These are phyloP conservation scores for Crematogaster levior DNA, from an alignment of 2,888 invertebrate genomes.

Conservation along the genomic window DNA sequence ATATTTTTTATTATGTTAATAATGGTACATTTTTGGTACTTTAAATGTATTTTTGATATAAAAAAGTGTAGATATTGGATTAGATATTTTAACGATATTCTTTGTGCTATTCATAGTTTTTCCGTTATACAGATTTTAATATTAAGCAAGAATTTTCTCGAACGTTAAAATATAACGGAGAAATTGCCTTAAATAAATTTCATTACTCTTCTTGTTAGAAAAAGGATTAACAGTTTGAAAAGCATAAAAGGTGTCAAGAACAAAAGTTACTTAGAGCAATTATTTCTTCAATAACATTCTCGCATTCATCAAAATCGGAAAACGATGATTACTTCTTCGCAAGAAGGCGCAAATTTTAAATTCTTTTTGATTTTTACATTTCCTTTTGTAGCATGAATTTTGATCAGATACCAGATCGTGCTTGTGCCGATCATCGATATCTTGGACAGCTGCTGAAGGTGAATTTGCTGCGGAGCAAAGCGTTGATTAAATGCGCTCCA, in stretches of 20 bases:
- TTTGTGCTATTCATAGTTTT: background rate
- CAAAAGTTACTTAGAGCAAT: background rate
- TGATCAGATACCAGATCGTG: background rate
- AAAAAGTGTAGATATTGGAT: background rate
- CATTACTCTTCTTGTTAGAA: background rate
- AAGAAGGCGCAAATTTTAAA: background rate
- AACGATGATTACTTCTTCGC: constrained; percentile 5
- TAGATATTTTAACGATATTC: background rate
- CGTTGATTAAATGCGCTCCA: constrained; percentile 50
- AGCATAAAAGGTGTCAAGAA: background rate
- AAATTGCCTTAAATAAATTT: background rate
- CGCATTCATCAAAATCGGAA: background rate
- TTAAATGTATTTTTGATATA: background rate
- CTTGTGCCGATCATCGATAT: constrained; percentile 45
- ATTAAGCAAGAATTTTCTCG: background rate
- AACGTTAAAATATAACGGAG: background rate
- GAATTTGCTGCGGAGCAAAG: constrained; percentile 14
- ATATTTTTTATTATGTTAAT: background rate
- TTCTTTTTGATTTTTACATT: constrained; percentile 12
- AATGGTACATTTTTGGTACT: background rate
- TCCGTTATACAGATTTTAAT: background rate
- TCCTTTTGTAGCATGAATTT: constrained; percentile 24
- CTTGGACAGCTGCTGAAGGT: constrained; percentile 21
- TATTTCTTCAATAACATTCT: constrained; percentile 8
- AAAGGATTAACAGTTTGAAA: background rate